Base-by-base conservation (phyloP, 1,140 invertebrate genomes). In the Streblospio benedicti region DNA sequence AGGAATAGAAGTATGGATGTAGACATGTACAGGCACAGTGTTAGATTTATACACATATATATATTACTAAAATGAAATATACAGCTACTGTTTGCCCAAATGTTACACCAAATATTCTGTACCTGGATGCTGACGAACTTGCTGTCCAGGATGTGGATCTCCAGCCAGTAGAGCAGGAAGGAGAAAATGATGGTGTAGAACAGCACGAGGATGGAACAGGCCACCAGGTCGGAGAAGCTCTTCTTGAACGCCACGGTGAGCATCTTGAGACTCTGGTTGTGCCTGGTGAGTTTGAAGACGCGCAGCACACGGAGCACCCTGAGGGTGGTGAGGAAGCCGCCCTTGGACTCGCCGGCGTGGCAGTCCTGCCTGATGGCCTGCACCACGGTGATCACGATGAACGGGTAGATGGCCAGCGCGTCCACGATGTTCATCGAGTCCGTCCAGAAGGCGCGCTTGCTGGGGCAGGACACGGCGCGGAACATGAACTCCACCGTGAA, bases 391-490 rank as follows among this genome's bases (percentile, higher is more conserved):
- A 69, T 98, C 79, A 99, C 92, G 84, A 98, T 98, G 81, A 97
- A 99, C 67, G 97, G 97, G 83, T 97, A 93, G 84, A 99, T 97
- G 75, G 96, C 93, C 80, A 76, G 56, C 80, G 98, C 90, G 81
- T 99, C 97, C 81, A 99, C 97, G 81, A 96, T 91, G 83, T 99
- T 99, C 89, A 98, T 94, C 76, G 97, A 89, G 84, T 94, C 66
- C 43, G 75, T 79, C n/a, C 74, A 43, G 61, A 81, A 81, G 5
- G 45, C 35, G 14, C 67, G 33, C 64, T 81, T 81, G 30, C 69
- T 71, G n/a, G 80, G 81, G 59, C 66, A 70, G 25, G 65, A 64
- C 16, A 63, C 23, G 38, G 76, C 69, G 16, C 77, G 60, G 0
- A 71, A 41, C 1, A 68, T 51, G 2, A 77, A 59, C 64, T 79